phyloP scores from a whole-genome alignment of 2,797 vertebrate species.

The Botia almorhae region DNA sequence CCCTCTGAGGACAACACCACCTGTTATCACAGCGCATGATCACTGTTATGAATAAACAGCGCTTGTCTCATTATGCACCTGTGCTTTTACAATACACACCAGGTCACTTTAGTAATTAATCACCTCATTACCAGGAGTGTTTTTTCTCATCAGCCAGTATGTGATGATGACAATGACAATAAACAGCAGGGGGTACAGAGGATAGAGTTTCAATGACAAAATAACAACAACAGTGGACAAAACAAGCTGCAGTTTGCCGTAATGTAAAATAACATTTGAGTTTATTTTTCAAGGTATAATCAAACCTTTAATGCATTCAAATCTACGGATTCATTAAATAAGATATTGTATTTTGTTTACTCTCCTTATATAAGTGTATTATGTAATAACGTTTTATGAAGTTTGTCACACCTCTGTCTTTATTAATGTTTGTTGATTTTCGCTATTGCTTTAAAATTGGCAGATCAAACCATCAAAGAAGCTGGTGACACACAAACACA shows the following conservation, averaged over 20 bases:
- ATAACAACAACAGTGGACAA: conserved; percentile 64
- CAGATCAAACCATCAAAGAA: conserved; percentile 20
- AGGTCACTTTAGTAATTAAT: conserved; percentile 76
- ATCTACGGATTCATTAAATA: neutral
- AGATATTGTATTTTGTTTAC: neutral
- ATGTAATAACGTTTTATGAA: conserved; percentile 65
- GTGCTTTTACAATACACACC: conserved; percentile 65
- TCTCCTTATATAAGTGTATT: conserved; percentile 62
- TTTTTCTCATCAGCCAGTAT: conserved; percentile 71
- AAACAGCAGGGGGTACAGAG: conserved; percentile 56
- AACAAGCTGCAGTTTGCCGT: conserved; percentile 70
- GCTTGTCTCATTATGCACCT: conserved; percentile 49
- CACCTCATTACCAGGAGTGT: conserved; percentile 73
- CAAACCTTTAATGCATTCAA: conserved; percentile 71
- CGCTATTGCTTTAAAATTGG: neutral
- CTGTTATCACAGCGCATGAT: conserved; percentile 26
- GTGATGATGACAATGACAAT: conserved; percentile 74
- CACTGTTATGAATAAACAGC: conserved; percentile 54
- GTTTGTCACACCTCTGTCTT: conserved; percentile 28
- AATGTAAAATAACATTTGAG: conserved; percentile 61
- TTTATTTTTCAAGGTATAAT: conserved; percentile 73
- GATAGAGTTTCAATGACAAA: conserved; percentile 53
- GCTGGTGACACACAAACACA: conserved; percentile 53
- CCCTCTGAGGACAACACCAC: conserved; percentile 13
- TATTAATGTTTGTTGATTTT: conserved; percentile 63